phyloP scores from a whole-genome alignment of 2,888 invertebrate species.

The Acanthosepion lycidas region DNA sequence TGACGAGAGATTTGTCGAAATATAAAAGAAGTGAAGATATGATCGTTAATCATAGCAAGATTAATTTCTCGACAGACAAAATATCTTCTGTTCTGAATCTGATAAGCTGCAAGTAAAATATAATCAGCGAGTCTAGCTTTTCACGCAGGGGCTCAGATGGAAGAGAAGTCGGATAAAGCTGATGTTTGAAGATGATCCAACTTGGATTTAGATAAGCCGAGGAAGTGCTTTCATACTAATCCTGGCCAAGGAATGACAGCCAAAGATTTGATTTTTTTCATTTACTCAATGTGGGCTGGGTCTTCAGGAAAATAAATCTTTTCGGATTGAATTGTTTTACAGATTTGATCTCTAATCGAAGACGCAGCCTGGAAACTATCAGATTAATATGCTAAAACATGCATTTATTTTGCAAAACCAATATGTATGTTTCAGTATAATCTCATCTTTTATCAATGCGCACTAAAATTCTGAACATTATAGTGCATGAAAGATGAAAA shows the following conservation, averaged over 20 bases:
- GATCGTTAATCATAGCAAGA: not conserved
- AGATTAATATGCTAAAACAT: too few relatives aligned
- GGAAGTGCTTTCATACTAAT: not conserved
- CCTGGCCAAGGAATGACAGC: not conserved
- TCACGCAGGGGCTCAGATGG: not conserved
- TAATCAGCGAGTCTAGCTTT: not conserved
- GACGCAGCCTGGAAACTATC: too few relatives aligned
- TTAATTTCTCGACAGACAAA: not conserved
- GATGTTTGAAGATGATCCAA: slow-evolving; percentile 33
- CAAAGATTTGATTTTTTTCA: not conserved
- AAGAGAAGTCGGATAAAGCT: not conserved
- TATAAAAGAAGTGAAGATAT: too few relatives aligned
- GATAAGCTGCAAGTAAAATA: not conserved
- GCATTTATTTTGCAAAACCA: too few relatives aligned
- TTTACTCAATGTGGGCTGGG: not conserved
- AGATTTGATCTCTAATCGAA: too few relatives aligned
- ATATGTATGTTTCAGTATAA: too few relatives aligned
- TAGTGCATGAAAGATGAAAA: too few relatives aligned
- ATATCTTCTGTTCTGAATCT: not conserved
- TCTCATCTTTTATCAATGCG: too few relatives aligned
- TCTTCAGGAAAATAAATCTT: too few relatives aligned
- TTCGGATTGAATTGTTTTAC: too few relatives aligned
- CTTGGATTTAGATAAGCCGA: not conserved
- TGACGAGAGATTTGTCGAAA: too few relatives aligned
- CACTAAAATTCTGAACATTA: too few relatives aligned